These are phyloP conservation scores for Cheumatopsyche charites DNA, from an alignment of 1,140 invertebrate genomes.

Conservation along the genomic window DNA sequence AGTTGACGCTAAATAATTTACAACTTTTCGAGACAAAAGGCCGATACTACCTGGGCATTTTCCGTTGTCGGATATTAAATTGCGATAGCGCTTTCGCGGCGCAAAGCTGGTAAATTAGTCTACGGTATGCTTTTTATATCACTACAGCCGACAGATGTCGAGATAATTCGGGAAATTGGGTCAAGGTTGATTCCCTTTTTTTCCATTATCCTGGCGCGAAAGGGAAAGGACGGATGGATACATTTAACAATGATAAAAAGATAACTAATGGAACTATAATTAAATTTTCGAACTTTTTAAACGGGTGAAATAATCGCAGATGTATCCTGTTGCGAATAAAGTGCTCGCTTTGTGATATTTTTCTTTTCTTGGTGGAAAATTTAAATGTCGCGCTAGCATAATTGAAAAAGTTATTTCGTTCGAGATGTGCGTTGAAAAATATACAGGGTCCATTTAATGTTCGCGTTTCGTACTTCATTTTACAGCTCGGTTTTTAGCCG, in stretches of 20 bases:
- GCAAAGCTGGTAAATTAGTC: background rate
- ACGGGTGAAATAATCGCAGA: too few relatives aligned
- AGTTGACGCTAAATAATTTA: constrained; percentile 23
- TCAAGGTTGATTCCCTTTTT: too few relatives aligned
- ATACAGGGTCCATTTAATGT: background rate
- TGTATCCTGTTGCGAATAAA: too few relatives aligned
- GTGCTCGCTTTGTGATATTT: too few relatives aligned
- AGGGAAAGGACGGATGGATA: too few relatives aligned
- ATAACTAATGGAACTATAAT: too few relatives aligned
- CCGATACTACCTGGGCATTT: constrained; percentile 3
- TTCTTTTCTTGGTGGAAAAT: background rate
- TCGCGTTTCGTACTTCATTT: background rate
- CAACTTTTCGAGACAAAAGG: constrained; percentile 8
- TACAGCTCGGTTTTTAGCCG: background rate
- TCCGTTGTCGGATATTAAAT: background rate
- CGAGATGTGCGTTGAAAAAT: constrained; percentile 8
- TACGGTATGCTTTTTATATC: background rate
- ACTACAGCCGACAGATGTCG: too few relatives aligned
- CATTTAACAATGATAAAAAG: too few relatives aligned
- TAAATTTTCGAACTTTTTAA: too few relatives aligned
- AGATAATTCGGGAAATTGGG: too few relatives aligned
- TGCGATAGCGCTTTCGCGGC: background rate
- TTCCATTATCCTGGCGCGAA: too few relatives aligned
- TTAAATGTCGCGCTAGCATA: background rate
- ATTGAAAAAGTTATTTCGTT: constrained; percentile 16